These are phyloP conservation scores for Callimorpha dominula DNA, from an alignment of 2,888 invertebrate genomes.

Conservation along the genomic window DNA sequence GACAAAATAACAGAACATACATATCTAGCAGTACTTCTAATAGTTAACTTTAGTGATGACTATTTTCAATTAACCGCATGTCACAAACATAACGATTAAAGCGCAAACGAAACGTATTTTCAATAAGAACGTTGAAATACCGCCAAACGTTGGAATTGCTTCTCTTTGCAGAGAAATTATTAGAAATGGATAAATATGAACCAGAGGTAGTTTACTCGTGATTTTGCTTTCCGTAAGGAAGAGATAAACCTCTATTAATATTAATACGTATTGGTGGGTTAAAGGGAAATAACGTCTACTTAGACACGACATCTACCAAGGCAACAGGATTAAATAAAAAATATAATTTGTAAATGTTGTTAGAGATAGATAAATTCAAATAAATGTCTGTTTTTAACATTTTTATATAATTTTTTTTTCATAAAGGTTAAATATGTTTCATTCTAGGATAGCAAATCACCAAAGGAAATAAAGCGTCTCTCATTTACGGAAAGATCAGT, in stretches of 20 bases:
- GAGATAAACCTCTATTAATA: neutral
- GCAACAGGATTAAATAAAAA: neutral
- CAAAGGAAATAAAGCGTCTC: no score
- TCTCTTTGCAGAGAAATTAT: neutral
- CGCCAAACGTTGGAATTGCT: no score
- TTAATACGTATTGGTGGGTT: neutral
- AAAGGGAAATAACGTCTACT: neutral
- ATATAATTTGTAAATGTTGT: no score
- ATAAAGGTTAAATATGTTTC: no score
- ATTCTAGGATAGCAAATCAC: no score
- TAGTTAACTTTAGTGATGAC: slow-evolving; percentile 17
- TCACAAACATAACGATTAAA: slow-evolving; percentile 39
- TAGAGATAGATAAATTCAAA: no score
- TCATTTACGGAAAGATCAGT: no score
- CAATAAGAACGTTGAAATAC: neutral
- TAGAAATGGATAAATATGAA: neutral
- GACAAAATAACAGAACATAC: neutral
- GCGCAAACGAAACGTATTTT: neutral
- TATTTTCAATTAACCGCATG: slow-evolving; percentile 43
- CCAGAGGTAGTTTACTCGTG: neutral
- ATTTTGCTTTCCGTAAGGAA: neutral
- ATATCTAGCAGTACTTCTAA: neutral
- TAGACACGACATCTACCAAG: neutral
- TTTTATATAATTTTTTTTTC: no score
- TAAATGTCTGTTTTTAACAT: no score